Conservation (phyloP, 2,888 invertebrate species). For the Portevinia maculata region DNA sequence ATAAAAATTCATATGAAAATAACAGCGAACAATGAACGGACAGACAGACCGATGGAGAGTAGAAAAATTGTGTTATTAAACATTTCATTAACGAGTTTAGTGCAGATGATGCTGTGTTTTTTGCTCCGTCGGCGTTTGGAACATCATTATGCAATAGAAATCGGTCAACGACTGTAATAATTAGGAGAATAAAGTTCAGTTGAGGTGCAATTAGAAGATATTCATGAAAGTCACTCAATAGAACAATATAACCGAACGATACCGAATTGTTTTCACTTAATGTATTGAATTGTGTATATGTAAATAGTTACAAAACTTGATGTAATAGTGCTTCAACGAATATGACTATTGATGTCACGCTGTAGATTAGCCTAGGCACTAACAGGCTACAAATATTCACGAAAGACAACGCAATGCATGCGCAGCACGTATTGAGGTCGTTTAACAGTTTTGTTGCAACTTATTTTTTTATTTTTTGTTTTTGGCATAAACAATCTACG, state of each 20-base stretch:
- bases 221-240: slow-evolving; percentile 30
- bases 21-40: slow-evolving; percentile 4
- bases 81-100: slow-evolving; percentile 36
- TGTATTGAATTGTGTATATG: slow-evolving; percentile 35
- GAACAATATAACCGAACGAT: slow-evolving; percentile 15
- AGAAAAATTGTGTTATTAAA: slow-evolving; percentile 39
- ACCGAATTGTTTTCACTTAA: slow-evolving; percentile 20
- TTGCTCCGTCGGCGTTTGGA: neutral
- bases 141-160: slow-evolving; percentile 14
- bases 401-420: slow-evolving; percentile 52
- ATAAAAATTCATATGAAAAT: slow-evolving; percentile 44
- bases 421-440: slow-evolving; percentile 69
- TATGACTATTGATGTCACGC: slow-evolving; percentile 57
- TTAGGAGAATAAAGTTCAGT: slow-evolving; percentile 38
- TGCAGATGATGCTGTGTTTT: slow-evolving; percentile 9
- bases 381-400: slow-evolving; percentile 55
- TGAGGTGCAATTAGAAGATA: slow-evolving; percentile 24
- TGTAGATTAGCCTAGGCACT: slow-evolving; percentile 59
- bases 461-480: slow-evolving; percentile 28
- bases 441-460: slow-evolving; percentile 63
- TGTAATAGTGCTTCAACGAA: slow-evolving; percentile 29
- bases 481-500: slow-evolving; percentile 39
- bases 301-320: slow-evolving; percentile 41
- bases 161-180: slow-evolving; percentile 24
- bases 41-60: neutral